These are phyloP conservation scores for Blastobasis lacticolella DNA, from an alignment of 2,888 invertebrate genomes.

Conservation along the genomic window DNA sequence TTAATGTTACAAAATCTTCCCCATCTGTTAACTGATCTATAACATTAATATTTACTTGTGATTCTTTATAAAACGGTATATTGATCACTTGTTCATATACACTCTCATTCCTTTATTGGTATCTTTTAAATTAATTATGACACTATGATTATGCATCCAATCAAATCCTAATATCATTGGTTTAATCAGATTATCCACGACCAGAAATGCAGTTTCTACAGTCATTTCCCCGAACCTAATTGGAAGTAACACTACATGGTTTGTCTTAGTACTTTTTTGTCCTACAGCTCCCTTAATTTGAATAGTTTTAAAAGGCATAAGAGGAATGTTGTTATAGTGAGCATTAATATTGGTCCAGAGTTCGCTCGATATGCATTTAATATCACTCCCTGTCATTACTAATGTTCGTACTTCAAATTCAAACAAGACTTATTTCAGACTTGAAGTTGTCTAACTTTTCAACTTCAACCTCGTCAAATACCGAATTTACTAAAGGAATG, in stretches of 20 bases:
- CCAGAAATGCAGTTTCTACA: constrained; percentile 1
- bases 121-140: not conserved
- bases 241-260: constrained; percentile 2
- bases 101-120: not conserved
- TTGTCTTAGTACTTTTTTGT: constrained; percentile 8
- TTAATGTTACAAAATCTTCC: not conserved
- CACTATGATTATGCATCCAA: constrained; percentile 8
- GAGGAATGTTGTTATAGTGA: not conserved
- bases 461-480: not conserved
- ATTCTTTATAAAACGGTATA: not conserved
- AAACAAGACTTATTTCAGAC: not conserved
- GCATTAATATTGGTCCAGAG: too few species aligned
- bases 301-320: not conserved
- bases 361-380: not conserved
- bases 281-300: not conserved
- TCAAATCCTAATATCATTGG: constrained; percentile 10
- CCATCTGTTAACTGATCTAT: not conserved
- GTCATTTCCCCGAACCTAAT: not conserved
- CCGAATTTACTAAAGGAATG: not conserved
- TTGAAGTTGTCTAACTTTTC: not conserved
- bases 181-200: constrained; percentile 3
- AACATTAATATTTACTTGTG: not conserved
- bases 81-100: not conserved
- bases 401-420: not conserved
- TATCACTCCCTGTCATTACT: not conserved